phyloP scores from a whole-genome alignment of 1,140 invertebrate species.

The Penaeus chinensis region DNA sequence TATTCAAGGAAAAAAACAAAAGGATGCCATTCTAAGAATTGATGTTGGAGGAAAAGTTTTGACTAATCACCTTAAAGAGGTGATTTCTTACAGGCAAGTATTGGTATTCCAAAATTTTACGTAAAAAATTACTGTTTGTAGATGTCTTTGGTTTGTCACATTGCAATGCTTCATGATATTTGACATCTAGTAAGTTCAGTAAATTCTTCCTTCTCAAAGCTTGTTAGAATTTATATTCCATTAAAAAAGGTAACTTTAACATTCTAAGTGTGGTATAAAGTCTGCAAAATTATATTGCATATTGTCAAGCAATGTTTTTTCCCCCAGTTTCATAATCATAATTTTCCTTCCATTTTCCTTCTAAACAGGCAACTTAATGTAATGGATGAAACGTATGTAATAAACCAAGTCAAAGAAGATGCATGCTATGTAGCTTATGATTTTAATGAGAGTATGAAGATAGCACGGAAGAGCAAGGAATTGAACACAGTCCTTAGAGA shows the following conservation, averaged over 20 bases:
- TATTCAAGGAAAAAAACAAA: constrained; percentile 87
- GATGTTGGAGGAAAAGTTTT: constrained; percentile 97
- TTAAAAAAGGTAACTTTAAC: too few relatives aligned
- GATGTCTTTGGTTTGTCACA: background rate
- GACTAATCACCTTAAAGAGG: constrained; percentile 98
- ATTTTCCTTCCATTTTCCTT: background rate
- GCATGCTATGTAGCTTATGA: constrained; percentile 92
- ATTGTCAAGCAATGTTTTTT: too few relatives aligned
- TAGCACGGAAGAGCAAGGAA: constrained; percentile 76
- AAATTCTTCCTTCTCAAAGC: too few relatives aligned
- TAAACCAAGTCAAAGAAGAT: constrained; percentile 99
- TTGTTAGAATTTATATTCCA: too few relatives aligned
- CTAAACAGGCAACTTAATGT: constrained; percentile 89
- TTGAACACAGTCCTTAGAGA: constrained; percentile 82
- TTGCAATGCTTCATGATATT: too few relatives aligned
- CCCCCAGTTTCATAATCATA: too few relatives aligned
- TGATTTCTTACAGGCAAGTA: constrained; percentile 84
- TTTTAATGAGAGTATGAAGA: constrained; percentile 86
- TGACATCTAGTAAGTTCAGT: too few relatives aligned
- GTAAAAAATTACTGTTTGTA: background rate
- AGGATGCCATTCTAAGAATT: constrained; percentile 83
- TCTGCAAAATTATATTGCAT: too few relatives aligned
- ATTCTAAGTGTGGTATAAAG: too few relatives aligned
- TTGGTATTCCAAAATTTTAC: constrained; percentile 64
- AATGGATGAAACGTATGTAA: constrained; percentile 98